Evolutionary conservation across 2,113 vertebrate genomes (phyloP), one percentile per base, ranked within the genome.

Genomic region (Cyprinodon tularosa): DNA sequence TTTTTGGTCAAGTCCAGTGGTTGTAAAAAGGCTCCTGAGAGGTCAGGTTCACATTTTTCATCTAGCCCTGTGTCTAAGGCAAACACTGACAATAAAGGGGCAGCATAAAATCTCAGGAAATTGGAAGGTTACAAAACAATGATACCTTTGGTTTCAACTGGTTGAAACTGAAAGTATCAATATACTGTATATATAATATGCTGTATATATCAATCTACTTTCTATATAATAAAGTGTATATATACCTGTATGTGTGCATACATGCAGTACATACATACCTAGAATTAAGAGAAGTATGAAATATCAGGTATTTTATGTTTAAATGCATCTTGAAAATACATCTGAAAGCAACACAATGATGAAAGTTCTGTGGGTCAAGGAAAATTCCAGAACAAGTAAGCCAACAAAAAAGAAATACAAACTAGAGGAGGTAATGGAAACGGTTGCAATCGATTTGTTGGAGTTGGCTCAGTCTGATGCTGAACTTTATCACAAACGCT

Each of bases 401-500:
- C 70, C 61, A 77, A 67, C 71, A 68, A 42, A 59, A 50, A 53
- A 79, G 74, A 50, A 68, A 81, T 59, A 78, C 42, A 66, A 79
- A 60, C 14, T 60, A 62, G 71, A 70, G 66, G 64, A 11, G 48
- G 76, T 60, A 60, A 62, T 47, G 74, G 84, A 63, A 44, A 48
- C 76, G 76, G 80, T 15, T 63, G 62, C 77, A 65, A 87, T 90
- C 67, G 88, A 90, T 88, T 68, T 68, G 84, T 80, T 82, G 72
- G 85, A 86, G 81, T 88, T 81, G 80, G 80, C 86, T 91, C 89
- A 82, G 82, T 90, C 84, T 68, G 72, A 62, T 64, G 77, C 67
- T 90, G 81, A 90, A 90, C 89, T 90, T 89, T 81, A 90, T 90
- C 87, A 84, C 82, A 86, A 90, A 86, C 69, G 66, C 83, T 69